Base-by-base conservation (phyloP, 1,140 invertebrate genomes). In the Thereuonema tuberculata region DNA sequence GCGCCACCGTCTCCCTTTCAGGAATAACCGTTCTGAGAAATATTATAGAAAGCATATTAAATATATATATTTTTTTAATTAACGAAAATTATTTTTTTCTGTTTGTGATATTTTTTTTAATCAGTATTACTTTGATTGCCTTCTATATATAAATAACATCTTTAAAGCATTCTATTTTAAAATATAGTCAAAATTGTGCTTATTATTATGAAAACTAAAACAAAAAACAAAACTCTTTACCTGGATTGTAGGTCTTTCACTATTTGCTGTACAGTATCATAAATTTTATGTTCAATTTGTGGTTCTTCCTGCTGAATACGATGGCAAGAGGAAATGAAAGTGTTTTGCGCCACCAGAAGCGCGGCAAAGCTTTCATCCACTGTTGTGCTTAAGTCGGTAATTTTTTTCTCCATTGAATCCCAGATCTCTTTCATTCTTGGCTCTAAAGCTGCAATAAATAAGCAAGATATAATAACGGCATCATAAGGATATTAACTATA, bases 241-340 rank as follows among this genome's bases (percentile, higher is more conserved):
- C 48, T 78, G 64, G 79, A 78, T 29, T 77, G 74, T 29, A 82
- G 72, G 1, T 76, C 76, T 60, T 78, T 77, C 17, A 80, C 74
- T 12, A 82, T 69, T 71, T 77, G 80, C 58, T 79, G 76, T 31
- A 82, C 65, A 27, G 80, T 75, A 49, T 75, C 72, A 12, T 78
- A 75, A 2, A 82, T 75, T 64, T 78, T 75, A 2, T 70, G 74
- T 64, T 77, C 76, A 5, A 78, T 66, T 63, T 74, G 70, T 1
- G 77, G 76, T 61, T 81, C 80, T 64, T 81, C 77, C 48, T 76
- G 74, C 65, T 82, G 80, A 25, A 80, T 75, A 43, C 75, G 68
- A 65, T 80, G 77, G 66, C 79, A 82, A 17, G 76, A 78, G 64
- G 80, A 77, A 26, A 80, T 67, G 65, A 82, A 81, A 52, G 75